Evolutionary conservation across 2,888 invertebrate species (phyloP), one percentile per base, ranked within the genome.

Genomic region (Epiblema foenella): DNA sequence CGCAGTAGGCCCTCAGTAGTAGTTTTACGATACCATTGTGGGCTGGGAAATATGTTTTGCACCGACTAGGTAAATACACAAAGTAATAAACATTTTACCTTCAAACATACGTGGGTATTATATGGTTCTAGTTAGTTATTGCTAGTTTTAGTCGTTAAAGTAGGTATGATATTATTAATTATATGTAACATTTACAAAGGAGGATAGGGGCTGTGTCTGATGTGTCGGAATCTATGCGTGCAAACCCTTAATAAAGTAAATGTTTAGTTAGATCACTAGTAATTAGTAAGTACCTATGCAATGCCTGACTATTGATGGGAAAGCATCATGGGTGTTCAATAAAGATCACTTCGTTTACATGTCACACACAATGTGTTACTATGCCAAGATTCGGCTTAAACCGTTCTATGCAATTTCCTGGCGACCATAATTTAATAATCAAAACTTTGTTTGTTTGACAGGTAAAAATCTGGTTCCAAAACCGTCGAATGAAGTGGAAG

Each of bases 381-480:
- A n/a, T 29, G 17, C 37, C 2, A n/a, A 24, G 4, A 56, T 57
- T 17, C n/a, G n/a, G n/a, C n/a, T n/a, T n/a, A n/a, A n/a, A n/a
- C n/a, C n/a, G n/a, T n/a, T n/a, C n/a, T n/a, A 8, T 42, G 12
- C 46, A n/a, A 7, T n/a, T 46, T n/a, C 20, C 39, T 15, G 8
- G 15, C 15, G 20, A 8, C 10, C 15, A n/a, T 17, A 59, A 65
- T 54, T 12, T 29, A 42, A 46, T 39, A 37, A n/a, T 65, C 11
- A 20, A 33, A 39, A 11, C 3, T 67, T 73, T 76, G 66, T 80
- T 83, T 86, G 76, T 79, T 82, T 81, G 12, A 66, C 95, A 98
- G 97, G 98, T 98, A 75, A 98, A 98, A 95, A 98, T 99, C 81
- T 99, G 98, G 99, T 99, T 99, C 90, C 99, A 99, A 95, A 99